A percentile compares a stretch with the other conserved stretches of the same genome.
phyloP scores from a whole-genome alignment of 2,113 vertebrate species.

The Syngnathus typhle region DNA sequence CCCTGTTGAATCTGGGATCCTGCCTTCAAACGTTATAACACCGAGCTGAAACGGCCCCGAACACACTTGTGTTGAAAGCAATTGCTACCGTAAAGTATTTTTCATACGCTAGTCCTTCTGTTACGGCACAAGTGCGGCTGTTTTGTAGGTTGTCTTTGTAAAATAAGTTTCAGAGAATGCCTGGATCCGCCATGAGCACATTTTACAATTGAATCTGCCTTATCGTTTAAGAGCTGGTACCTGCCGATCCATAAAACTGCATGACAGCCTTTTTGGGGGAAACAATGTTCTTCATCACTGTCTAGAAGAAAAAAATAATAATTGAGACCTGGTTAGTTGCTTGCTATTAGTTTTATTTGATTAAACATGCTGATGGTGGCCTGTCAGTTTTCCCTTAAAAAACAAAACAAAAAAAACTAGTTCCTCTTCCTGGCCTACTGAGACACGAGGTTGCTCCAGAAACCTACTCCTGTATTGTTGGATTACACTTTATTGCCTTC shows the following conservation, averaged over 20 bases:
- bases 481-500: conserved; percentile 30
- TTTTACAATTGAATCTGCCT: not conserved
- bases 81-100: not conserved
- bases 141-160: not conserved
- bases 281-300: not conserved
- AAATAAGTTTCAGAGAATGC: not conserved
- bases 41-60: not conserved
- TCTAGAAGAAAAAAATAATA: not conserved
- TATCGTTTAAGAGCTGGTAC: not conserved
- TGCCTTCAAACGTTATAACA: not conserved
- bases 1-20: not conserved
- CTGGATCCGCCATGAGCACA: not conserved
- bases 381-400: conserved; percentile 12
- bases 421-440: conserved; percentile 50
- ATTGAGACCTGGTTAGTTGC: not conserved
- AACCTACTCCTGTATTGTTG: conserved; percentile 51
- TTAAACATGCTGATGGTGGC: not conserved
- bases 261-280: not conserved
- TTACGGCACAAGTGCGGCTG: not conserved
- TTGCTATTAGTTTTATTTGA: not conserved
- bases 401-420: conserved; percentile 20
- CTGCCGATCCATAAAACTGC: not conserved
- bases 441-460: conserved; percentile 47
- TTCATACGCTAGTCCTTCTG: not conserved
- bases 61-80: not conserved